Base-by-base conservation (phyloP, 2,113 vertebrate genomes). In the Lepisosteus osseus region DNA sequence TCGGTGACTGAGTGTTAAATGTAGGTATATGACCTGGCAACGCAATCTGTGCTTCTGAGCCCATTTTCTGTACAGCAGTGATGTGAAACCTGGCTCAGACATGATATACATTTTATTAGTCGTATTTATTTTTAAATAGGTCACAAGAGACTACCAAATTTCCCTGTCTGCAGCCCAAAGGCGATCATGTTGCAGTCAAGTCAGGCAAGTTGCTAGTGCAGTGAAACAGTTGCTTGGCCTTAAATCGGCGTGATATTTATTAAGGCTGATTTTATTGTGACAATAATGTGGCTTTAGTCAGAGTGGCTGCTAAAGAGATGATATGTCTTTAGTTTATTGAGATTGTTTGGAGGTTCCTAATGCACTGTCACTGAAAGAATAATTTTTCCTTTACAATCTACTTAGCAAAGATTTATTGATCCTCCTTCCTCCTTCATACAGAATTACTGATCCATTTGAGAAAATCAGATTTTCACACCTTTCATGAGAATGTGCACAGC, bases 401-500 rank as follows among this genome's bases (percentile, higher is more conserved):
- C 93, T 99, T 98, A 98, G 95, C 94, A 98, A 96, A 95, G 97
- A 98, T 99, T 97, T 99, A 99, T 99, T 79, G 95, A 99, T 96
- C 92, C 86, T 84, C 80, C 83, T 93, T 93, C 87, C 92, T 92
- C 92, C 94, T 95, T 98, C 94, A 90, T 94, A 92, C 92, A 96
- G 94, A 97, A 97, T 99, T 97, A 96, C 94, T 93, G 90, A 96
- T 96, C 96, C 95, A 96, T 97, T 98, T 98, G 96, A 95, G 96
- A 96, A 97, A 99, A 98, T 99, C 95, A 94, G 92, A 97, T 99
- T 99, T 98, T 98, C 94, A 96, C 96, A 97, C 95, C 94, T 96
- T 96, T 94, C 90, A 89, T 84, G 90, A 91, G 91, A 95, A 93
- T 94, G 94, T 93, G 93, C 92, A 91, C 88, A 86, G 91, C 5